phyloP scores from a whole-genome alignment of 2,113 vertebrate species.

The Equus quagga region DNA sequence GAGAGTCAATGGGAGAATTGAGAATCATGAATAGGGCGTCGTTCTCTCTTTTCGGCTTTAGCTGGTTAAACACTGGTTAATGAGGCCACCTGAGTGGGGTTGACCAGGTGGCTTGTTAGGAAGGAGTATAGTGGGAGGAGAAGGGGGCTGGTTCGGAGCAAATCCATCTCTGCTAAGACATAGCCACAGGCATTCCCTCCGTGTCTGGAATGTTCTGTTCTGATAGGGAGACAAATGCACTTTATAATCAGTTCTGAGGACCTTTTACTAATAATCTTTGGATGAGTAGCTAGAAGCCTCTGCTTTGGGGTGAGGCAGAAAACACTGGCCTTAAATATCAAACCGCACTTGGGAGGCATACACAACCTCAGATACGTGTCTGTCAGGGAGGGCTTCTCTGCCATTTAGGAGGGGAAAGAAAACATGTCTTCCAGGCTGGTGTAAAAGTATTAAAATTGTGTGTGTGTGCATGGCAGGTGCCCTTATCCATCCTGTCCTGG shows the following conservation, averaged over 20 bases:
- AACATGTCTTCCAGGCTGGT: background rate
- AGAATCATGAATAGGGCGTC: background rate
- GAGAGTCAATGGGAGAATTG: background rate
- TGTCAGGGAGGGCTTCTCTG: background rate
- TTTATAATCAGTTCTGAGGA: background rate
- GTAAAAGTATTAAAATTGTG: background rate
- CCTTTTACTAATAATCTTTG: background rate
- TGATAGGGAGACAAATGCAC: background rate
- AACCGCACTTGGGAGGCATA: background rate
- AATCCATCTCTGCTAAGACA: background rate
- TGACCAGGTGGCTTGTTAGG: background rate
- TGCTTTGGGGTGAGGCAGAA: background rate
- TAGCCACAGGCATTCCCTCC: background rate
- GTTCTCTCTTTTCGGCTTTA: background rate
- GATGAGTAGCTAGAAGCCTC: background rate
- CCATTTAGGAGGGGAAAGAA: background rate
- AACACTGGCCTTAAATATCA: background rate
- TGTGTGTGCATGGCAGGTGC: no score
- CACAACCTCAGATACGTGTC: background rate
- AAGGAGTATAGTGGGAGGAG: background rate
- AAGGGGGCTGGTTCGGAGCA: accelerated
- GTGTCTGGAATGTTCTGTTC: background rate
- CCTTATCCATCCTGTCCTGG: background rate
- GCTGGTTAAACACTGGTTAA: background rate
- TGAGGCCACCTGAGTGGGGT: background rate